Evolutionary conservation across 2,888 invertebrate species (phyloP), one percentile per base, ranked within the genome.

Genomic region (Nineta flava): DNA sequence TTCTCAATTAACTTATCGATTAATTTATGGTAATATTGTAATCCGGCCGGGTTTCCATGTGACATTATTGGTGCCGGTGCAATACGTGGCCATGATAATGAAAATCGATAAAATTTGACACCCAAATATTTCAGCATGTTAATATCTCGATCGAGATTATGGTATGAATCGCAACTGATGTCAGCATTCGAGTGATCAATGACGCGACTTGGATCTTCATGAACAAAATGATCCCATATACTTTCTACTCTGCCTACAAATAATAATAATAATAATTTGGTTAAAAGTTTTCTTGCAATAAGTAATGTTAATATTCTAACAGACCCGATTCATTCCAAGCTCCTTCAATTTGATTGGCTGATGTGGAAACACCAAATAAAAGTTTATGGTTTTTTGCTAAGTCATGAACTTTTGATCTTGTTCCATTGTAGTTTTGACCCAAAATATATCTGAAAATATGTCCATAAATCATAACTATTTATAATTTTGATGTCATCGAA

Each of bases 21-120:
- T 43, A 92, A 65, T 55, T 81, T 75, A 58, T 77, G 80, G 63
- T 92, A 92, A 65, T 87, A 87, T 51, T 76, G 67, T 10, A 91
- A 70, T 15, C 87, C 91, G 2, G 74, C 71, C 40, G 72, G 67
- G 61, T 84, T 91, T 15, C 86, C 68, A 58, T 80, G 76, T 9
- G 74, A 71, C n/a, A n/a, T 15, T 50, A 75, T 70, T 10, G 84
- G 87, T 10, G 72, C 75, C 0, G 87, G 85, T 54, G 87, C 65
- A 45, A 90, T 71, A 47, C 88, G 69, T 0, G 82, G 66, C 88
- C 88, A 90, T 1, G 85, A 77, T 56, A 84, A 71, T 1, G 83
- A 83, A 62, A 84, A 84, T 41, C 83, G 71, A 62, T 83, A 84
- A 58, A 67, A 68, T 46, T 61, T 54, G 4, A 73, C 70, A 1